Conservation (phyloP, 2,888 invertebrate species). For the Notodonta dromedarius region DNA sequence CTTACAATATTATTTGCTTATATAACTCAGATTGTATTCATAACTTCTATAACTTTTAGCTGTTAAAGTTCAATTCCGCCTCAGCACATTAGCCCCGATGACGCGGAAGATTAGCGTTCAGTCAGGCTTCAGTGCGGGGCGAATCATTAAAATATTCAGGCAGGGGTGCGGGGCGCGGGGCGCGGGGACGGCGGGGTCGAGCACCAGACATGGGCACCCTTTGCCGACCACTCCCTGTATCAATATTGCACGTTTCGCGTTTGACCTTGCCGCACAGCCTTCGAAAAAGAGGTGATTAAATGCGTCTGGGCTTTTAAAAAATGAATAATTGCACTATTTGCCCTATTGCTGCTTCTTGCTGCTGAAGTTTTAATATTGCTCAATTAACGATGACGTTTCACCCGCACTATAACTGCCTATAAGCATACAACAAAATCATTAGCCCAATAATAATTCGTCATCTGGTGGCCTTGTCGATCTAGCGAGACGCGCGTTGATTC, state of each 20-base stretch:
- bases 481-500: not conserved
- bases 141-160: slow-evolving; percentile 5
- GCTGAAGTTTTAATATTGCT: not conserved
- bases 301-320: no score
- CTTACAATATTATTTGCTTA: no score
- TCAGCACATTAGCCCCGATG: not conserved
- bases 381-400: not conserved
- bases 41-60: not conserved
- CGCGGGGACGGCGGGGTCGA: not conserved
- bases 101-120: slow-evolving; percentile 6
- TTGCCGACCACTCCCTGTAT: slow-evolving; percentile 15
- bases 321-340: no score
- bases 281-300: no score
- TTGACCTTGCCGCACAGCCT: slow-evolving; percentile 17
- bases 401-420: not conserved
- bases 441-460: not conserved
- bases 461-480: not conserved
- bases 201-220: not conserved
- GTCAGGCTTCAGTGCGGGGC: not conserved
- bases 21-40: not conserved
- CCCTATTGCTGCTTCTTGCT: no score
- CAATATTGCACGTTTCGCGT: slow-evolving; percentile 20
- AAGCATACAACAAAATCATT: not conserved
- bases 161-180: not conserved
- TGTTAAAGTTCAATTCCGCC: not conserved